These are phyloP conservation scores for Neostethus bicornis DNA, from an alignment of 2,797 vertebrate species.

Conservation along the genomic window DNA sequence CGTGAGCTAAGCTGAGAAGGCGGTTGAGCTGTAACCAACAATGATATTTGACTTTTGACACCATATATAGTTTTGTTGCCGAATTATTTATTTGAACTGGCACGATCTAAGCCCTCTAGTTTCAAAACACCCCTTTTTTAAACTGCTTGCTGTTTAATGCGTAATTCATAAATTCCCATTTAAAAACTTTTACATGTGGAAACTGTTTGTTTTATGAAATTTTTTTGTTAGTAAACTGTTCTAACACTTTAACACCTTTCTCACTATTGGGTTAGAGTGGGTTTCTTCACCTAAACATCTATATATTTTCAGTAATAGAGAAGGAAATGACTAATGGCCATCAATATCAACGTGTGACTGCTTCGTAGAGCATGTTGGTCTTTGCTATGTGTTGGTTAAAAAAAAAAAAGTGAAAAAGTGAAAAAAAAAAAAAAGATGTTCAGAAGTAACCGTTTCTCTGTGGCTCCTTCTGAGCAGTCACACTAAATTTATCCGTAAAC, in stretches of 20 bases:
- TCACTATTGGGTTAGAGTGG: neutral
- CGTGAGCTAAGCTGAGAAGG: constrained; percentile 4
- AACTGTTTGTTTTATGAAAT: too few relatives aligned
- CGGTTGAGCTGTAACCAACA: neutral
- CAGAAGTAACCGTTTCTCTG: constrained; percentile 70
- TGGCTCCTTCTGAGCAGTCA: constrained; percentile 81
- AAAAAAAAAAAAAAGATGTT: constrained; percentile 43
- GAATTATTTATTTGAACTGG: constrained; percentile 8
- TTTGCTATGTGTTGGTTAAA: constrained; percentile 40
- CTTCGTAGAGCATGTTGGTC: constrained; percentile 29
- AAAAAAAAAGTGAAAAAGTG: too few relatives aligned
- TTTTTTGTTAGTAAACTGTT: constrained; percentile 4
- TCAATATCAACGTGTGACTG: constrained; percentile 52
- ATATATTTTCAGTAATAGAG: constrained; percentile 39
- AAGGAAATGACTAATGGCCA: constrained; percentile 59
- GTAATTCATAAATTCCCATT: neutral
- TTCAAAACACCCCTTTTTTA: neutral
- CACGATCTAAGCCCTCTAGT: neutral
- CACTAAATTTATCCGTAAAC: constrained; percentile 84
- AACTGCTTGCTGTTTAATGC: neutral
- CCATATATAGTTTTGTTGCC: neutral
- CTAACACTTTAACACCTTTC: constrained; percentile 4
- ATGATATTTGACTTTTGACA: neutral
- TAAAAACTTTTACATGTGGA: too few relatives aligned
- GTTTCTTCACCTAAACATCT: constrained; percentile 29